phyloP scores from a whole-genome alignment of 2,113 vertebrate genomes.

The Pelecanoides urinatrix region DNA sequence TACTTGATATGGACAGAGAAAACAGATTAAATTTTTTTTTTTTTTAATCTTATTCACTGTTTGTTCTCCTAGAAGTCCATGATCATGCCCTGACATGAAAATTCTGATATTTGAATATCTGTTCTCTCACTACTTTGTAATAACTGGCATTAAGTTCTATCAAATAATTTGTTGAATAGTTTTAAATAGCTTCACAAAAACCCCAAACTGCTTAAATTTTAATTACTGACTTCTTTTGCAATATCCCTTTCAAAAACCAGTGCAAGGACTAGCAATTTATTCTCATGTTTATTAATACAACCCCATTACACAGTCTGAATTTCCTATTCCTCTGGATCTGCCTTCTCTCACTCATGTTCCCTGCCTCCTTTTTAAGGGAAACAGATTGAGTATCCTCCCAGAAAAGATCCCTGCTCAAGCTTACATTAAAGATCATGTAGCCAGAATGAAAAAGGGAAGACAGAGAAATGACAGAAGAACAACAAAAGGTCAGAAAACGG shows the following conservation, averaged over 20 bases:
- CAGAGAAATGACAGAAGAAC: background rate
- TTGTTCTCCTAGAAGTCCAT: background rate
- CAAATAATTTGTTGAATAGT: background rate
- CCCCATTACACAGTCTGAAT: background rate
- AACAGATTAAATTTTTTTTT: background rate
- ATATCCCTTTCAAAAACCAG: background rate
- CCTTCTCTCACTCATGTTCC: background rate
- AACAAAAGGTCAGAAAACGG: slow-evolving; percentile 5
- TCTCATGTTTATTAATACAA: background rate
- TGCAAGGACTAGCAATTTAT: background rate
- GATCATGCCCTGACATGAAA: background rate
- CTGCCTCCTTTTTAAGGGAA: background rate
- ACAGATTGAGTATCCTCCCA: background rate
- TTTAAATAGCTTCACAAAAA: background rate
- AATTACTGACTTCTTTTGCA: background rate
- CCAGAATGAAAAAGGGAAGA: background rate
- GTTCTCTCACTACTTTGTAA: background rate
- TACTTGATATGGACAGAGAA: background rate
- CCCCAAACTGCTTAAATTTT: background rate
- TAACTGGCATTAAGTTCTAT: background rate
- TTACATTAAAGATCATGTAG: background rate
- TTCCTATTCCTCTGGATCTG: background rate
- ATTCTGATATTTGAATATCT: background rate
- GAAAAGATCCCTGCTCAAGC: background rate
- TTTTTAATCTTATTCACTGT: background rate